phyloP scores from a whole-genome alignment of 2,797 vertebrate species.

The Eurystomus glaucurus region DNA sequence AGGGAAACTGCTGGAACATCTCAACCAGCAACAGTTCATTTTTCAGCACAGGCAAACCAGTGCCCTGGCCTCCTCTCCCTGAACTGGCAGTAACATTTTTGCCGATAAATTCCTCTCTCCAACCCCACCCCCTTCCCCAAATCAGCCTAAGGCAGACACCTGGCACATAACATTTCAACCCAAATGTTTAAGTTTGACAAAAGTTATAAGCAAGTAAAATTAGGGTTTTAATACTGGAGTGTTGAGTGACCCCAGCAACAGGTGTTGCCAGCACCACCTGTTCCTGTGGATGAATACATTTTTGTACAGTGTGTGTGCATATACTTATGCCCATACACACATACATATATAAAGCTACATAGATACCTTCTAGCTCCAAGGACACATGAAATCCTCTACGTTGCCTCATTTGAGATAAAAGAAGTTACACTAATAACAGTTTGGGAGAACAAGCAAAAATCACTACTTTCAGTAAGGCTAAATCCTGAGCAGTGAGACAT shows the following conservation, averaged over 20 bases:
- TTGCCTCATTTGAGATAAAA: background rate
- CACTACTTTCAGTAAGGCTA: background rate
- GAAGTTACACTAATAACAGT: background rate
- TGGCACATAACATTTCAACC: constrained; percentile 71
- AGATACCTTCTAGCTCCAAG: background rate
- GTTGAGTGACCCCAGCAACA: constrained; percentile 67
- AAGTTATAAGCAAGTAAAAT: constrained; percentile 75
- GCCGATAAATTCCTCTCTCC: constrained; percentile 50
- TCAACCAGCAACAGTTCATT: background rate
- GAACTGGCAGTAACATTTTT: constrained; percentile 34
- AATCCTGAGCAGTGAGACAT: background rate
- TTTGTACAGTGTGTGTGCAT: background rate
- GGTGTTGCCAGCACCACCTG: constrained; percentile 69
- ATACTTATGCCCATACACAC: background rate
- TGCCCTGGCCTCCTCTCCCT: background rate
- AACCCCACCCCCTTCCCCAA: background rate
- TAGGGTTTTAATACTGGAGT: constrained; percentile 60
- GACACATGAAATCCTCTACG: background rate
- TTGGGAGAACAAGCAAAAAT: background rate
- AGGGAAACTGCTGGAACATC: constrained; percentile 4
- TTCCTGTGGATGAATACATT: constrained; percentile 48
- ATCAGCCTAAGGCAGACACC: constrained; percentile 73
- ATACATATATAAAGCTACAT: background rate
- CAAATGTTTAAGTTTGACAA: constrained; percentile 71
- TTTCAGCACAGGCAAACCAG: constrained; percentile 27